Percentiles rank a stretch among this genome's conserved stretches.
These are phyloP conservation scores for Anguilla japonica DNA, from an alignment of 2,113 vertebrate species.

Conservation along the genomic window DNA sequence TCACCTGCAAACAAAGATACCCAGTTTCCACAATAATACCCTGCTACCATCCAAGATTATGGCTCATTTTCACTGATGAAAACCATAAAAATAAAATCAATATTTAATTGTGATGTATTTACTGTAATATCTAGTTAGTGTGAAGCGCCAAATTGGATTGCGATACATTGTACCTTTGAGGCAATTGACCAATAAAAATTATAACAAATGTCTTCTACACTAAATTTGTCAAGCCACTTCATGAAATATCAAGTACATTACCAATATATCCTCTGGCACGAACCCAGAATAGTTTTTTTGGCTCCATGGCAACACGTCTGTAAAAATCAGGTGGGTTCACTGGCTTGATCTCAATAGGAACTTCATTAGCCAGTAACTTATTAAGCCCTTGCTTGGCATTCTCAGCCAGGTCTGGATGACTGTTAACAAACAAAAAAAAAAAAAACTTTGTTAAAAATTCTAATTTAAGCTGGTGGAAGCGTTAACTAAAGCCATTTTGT, in stretches of 20 bases:
- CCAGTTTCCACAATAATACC: background rate
- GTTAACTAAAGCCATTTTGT: too few relatives aligned
- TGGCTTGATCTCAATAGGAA: conserved; percentile 87
- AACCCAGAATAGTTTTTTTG: conserved; percentile 88
- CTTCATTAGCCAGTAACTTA: conserved; percentile 80
- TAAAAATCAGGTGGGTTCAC: conserved; percentile 73
- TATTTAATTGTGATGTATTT: background rate
- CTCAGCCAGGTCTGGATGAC: conserved; percentile 78
- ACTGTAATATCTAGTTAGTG: background rate
- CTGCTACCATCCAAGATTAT: background rate
- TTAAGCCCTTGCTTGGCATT: conserved; percentile 73
- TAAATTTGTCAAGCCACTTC: background rate
- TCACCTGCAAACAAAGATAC: conserved; percentile 57
- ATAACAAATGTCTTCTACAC: too few relatives aligned
- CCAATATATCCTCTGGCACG: conserved; percentile 86
- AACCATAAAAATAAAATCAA: background rate
- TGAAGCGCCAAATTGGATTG: background rate
- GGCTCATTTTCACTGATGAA: background rate
- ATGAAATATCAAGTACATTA: conserved; percentile 52
- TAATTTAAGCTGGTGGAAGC: background rate
- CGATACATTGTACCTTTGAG: too few relatives aligned
- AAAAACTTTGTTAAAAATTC: background rate
- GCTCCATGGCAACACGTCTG: conserved; percentile 59
- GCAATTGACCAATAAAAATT: too few relatives aligned
- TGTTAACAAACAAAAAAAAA: conserved; percentile 48